These are phyloP conservation scores for Corvus cornix DNA, from an alignment of 2,113 vertebrate species.

Conservation along the genomic window DNA sequence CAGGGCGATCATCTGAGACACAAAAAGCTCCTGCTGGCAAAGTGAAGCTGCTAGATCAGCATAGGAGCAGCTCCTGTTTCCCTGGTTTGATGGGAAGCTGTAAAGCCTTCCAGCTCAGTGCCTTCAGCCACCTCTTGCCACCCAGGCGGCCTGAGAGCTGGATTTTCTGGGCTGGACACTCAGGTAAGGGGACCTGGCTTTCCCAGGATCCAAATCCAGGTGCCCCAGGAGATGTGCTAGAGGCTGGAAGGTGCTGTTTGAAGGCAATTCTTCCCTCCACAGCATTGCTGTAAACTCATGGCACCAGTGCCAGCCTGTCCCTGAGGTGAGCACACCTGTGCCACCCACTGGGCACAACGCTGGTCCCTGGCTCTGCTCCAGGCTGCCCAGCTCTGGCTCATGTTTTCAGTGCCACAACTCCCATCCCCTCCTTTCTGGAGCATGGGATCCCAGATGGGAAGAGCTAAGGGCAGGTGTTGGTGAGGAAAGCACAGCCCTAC, in stretches of 20 bases:
- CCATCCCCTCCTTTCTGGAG: not conserved
- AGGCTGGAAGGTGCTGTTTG: not conserved
- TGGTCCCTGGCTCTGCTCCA: not conserved
- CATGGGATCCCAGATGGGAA: not conserved
- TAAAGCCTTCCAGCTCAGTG: not conserved
- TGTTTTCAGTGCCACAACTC: not conserved
- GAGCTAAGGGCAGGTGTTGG: accelerated
- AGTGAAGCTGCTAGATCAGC: not conserved
- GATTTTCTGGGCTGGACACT: not conserved
- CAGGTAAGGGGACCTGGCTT: not conserved
- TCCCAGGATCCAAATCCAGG: not conserved
- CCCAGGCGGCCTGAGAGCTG: not conserved
- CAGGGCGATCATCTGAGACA: not conserved
- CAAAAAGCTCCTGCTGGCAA: not conserved
- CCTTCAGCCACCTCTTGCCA: not conserved
- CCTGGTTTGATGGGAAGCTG: not conserved
- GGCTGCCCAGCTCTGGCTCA: not conserved
- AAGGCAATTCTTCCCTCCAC: not conserved
- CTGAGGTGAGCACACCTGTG: not conserved
- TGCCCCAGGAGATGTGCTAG: not conserved
- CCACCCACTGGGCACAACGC: accelerated
- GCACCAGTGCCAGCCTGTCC: not conserved
- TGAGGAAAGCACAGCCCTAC: not conserved
- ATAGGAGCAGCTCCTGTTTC: not conserved
- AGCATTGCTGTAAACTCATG: accelerated